Evolutionary conservation across 2,113 vertebrate genomes (phyloP), one percentile per base, ranked within the genome.

Genomic region (Ptilorrhoa leucosticta): DNA sequence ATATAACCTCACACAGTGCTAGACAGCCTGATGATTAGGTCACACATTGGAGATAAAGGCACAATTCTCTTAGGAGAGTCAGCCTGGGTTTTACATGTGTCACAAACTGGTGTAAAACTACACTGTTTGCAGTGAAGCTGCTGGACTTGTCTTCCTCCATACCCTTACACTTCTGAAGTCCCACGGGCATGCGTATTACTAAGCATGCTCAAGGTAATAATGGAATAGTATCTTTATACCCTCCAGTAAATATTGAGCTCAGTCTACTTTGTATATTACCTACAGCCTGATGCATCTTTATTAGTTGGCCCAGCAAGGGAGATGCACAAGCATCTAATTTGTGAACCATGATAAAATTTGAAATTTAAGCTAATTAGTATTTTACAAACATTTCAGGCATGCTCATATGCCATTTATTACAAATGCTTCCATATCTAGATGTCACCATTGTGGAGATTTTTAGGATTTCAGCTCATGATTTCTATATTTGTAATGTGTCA

Each of bases 181-280:
- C 8, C 1, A 1, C 37, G 5, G 19, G 5, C 5, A 19, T 44
- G 51, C 4, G 4, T 40, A 44, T 11, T 9, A n/a, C 6, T 22
- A 78, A 65, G 22, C 9, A 44, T 2, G 0, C 18, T 27, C n/a
- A 54, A 54, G 11, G 15, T 33, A 47, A 23, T 24, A 83, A 51
- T n/a, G 17, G 7, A 85, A 44, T 24, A 51, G 4, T 51, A 27
- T 65, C 27, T 57, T 61, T 58, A 50, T 28, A 66, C 4, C 1
- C 3, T 23, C 19, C 11, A 31, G 6, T 42, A 81, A 78, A 19
- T 66, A 39, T 2, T 82, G 56, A 84, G 6, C 11, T 81, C 28
- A 45, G 12, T 66, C 21, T 61, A 13, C 6, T 64, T 70, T 35
- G 11, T 70, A 6, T 42, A 31, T 48, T 69, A 53, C 30, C 15